A percentile compares a stretch with the other conserved stretches of the same genome.
These are phyloP conservation scores for Coleophora deauratella DNA, from an alignment of 2,888 invertebrate species.

Conservation along the genomic window DNA sequence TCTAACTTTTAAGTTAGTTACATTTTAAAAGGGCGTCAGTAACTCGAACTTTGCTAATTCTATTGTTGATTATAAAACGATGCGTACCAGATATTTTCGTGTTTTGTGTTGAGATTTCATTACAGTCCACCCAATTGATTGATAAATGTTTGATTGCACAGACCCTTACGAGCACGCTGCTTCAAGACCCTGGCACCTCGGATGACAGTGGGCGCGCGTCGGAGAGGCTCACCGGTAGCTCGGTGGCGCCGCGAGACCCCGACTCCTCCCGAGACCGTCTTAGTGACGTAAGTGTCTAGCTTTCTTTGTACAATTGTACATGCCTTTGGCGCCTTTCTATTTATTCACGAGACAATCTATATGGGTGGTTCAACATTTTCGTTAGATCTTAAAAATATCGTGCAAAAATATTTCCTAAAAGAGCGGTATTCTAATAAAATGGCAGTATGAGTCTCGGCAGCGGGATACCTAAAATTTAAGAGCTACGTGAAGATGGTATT, in stretches of 20 bases:
- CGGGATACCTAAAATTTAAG: too few species aligned
- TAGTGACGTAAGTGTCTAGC: constrained; percentile 83
- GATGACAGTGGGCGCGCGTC: constrained; percentile 89
- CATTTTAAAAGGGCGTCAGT: too few species aligned
- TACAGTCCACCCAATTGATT: constrained; percentile 5
- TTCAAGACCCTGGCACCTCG: constrained; percentile 87
- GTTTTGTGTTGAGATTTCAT: background rate
- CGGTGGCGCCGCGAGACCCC: constrained; percentile 83
- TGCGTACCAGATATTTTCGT: constrained; percentile 1
- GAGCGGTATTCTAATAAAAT: too few species aligned
- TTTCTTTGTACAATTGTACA: background rate
- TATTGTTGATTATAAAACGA: constrained; percentile 4
- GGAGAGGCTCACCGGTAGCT: constrained; percentile 85
- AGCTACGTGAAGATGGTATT: too few species aligned
- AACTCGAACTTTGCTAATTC: constrained; percentile 2
- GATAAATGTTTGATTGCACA: constrained; percentile 32
- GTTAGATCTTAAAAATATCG: too few species aligned
- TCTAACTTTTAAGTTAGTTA: constrained; percentile 45
- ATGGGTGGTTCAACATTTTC: too few species aligned
- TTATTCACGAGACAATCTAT: too few species aligned
- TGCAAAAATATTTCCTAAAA: too few species aligned
- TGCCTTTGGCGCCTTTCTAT: too few species aligned
- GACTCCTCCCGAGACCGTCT: constrained; percentile 89
- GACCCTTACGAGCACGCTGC: constrained; percentile 77
- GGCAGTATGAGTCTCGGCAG: too few species aligned